Conservation (phyloP, 2,888 invertebrate genomes). For the Melanostoma mellinum region DNA sequence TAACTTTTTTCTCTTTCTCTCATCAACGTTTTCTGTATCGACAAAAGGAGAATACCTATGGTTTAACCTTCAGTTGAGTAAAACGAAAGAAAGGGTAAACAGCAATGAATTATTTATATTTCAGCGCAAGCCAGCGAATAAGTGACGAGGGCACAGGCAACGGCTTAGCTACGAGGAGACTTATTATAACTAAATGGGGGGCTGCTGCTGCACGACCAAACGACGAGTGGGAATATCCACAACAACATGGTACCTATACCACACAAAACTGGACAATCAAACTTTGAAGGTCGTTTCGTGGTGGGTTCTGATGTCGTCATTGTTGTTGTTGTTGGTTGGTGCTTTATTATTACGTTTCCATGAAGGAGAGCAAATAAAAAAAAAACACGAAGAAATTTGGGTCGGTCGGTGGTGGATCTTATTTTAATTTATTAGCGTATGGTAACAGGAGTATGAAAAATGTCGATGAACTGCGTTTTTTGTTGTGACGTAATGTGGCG, state of each 20-base stretch:
- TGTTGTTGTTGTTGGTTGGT: slow-evolving; percentile 29
- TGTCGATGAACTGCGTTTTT: slow-evolving; percentile 66
- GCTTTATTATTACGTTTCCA: slow-evolving; percentile 64
- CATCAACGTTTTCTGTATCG: slow-evolving; percentile 29
- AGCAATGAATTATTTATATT: slow-evolving; percentile 71
- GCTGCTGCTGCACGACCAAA: slow-evolving; percentile 21
- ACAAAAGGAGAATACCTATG: slow-evolving; percentile 17
- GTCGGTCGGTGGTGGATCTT: slow-evolving; percentile 67
- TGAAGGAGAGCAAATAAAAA: slow-evolving; percentile 25
- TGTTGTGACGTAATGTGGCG: slow-evolving; percentile 56
- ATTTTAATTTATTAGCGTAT: slow-evolving; percentile 70
- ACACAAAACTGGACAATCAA: slow-evolving; percentile 70
- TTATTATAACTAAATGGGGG: slow-evolving; percentile 64
- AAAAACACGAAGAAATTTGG: slow-evolving; percentile 55
- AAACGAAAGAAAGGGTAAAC: slow-evolving; percentile 54
- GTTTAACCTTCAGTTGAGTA: slow-evolving; percentile 47
- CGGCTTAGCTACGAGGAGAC: slow-evolving; percentile 51
- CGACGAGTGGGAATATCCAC: slow-evolving; percentile 18
- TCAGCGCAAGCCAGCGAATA: slow-evolving; percentile 40
- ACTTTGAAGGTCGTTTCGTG: slow-evolving; percentile 70
- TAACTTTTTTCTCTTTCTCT: slow-evolving; percentile 12
- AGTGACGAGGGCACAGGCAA: slow-evolving; percentile 53
- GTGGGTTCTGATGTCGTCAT: slow-evolving; percentile 49
- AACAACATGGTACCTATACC: slow-evolving; percentile 22
- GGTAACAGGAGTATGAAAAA: slow-evolving; percentile 45